phyloP scores from a whole-genome alignment of 2,888 invertebrate species.

The Patella depressa region DNA sequence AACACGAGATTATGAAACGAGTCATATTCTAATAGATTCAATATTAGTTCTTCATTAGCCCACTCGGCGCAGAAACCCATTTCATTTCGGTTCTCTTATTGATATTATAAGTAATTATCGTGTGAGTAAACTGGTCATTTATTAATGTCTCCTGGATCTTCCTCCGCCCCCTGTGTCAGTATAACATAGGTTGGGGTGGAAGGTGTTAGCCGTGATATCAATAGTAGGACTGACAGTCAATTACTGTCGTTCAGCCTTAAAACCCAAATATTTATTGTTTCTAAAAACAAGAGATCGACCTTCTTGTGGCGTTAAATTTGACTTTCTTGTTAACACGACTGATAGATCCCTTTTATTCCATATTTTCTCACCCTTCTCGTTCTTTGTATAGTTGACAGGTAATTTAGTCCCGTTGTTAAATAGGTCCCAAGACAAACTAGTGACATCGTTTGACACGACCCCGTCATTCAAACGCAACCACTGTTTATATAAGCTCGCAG shows the following conservation, averaged over 20 bases:
- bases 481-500: slow-evolving; percentile 26
- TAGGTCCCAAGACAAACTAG: background rate
- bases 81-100: no score
- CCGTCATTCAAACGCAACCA: slow-evolving; percentile 8
- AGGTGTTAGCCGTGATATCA: no score
- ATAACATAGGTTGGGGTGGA: no score
- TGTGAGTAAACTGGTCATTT: no score
- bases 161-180: no score
- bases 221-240: background rate
- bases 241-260: background rate
- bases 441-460: slow-evolving; percentile 20
- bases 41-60: no score
- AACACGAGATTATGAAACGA: no score
- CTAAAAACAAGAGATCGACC: background rate
- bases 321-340: slow-evolving; percentile 4
- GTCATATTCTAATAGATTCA: no score
- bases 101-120: no score
- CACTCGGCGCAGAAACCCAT: no score
- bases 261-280: background rate
- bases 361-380: slow-evolving; percentile 24
- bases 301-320: background rate
- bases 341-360: slow-evolving; percentile 17
- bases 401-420: slow-evolving; percentile 19
- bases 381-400: slow-evolving; percentile 24
- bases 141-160: no score